Base-by-base conservation (phyloP, 2,797 vertebrate species). In the Pantherophis vulpinus region DNA sequence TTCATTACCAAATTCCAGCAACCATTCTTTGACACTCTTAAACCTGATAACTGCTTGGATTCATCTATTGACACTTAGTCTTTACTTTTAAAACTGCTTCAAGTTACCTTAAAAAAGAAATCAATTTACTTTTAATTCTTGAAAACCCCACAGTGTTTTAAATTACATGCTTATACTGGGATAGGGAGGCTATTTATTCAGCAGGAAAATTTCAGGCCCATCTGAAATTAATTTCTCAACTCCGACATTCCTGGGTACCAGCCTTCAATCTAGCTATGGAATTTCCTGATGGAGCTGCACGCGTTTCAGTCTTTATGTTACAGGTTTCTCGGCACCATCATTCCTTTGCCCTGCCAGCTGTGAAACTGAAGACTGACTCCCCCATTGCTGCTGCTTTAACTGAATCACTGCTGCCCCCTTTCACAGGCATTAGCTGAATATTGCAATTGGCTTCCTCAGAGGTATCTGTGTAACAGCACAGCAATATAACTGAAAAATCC, bases 171-270 rank as follows among this genome's bases (percentile, higher is more conserved):
- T 96, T 94, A 47, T 96, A 96, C 95, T 51, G 2, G 97, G 94
- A 96, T 70, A 95, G 1, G 51, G 93, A 92, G 94, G 87, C 96
- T 96, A 92, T 97, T 97, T 97, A 96, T 97, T 94, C 94, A 95
- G 91, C 94, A 97, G 93, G 95, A 86, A 94, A 94, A 96, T 97
- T 96, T 97, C 93, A 95, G 94, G 96, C 95, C 55, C 97, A 97
- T 96, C 91, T 97, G 97, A 96, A 96, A 95, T 97, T 96, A 95
- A 97, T 97, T 97, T 97, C 94, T 94, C 37, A 2, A 94, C 90
- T 96, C 95, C 95, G 94, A 32, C 92, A 96, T 96, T 97, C 95
- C 95, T 96, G 95, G 96, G 97, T 97, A 97, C 97, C 97, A 97
- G 95, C 96, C 95, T 97, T 96, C 96, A 96, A 87, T 94, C 88